These are phyloP conservation scores for Tortrix viridana DNA, from an alignment of 2,888 invertebrate genomes.

Conservation along the genomic window DNA sequence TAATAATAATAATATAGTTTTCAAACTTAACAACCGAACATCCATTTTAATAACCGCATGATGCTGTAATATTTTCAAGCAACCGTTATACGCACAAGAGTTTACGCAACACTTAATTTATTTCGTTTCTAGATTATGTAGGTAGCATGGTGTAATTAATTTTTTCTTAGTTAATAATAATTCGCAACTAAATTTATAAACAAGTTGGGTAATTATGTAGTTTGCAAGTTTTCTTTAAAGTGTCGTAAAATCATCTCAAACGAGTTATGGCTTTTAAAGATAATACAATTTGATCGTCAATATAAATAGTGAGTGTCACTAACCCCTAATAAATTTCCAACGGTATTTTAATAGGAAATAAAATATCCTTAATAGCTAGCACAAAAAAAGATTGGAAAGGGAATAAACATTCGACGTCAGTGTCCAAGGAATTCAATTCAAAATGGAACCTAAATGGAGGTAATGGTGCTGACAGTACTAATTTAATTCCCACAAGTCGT, in stretches of 20 bases:
- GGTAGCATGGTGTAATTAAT: slow-evolving; percentile 34
- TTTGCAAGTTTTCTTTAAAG: slow-evolving; percentile 17
- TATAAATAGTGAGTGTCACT: background rate
- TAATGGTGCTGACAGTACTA: background rate
- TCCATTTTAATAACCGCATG: background rate
- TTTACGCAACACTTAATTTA: slow-evolving; percentile 35
- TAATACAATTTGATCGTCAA: slow-evolving; percentile 3
- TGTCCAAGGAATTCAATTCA: too few species aligned
- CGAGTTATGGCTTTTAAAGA: slow-evolving; percentile 21
- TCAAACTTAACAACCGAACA: slow-evolving; percentile 6
- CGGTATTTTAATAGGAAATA: background rate
- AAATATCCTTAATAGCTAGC: background rate
- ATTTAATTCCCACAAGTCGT: background rate
- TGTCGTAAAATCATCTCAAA: slow-evolving; percentile 24
- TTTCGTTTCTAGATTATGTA: slow-evolving; percentile 29
- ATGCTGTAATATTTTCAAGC: slow-evolving; percentile 29
- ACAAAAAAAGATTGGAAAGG: background rate
- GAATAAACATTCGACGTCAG: too few species aligned
- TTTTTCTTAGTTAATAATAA: slow-evolving; percentile 26
- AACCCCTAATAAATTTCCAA: slow-evolving; percentile 4
- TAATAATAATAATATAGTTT: slow-evolving; percentile 1
- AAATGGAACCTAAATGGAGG: too few species aligned
- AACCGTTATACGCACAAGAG: slow-evolving; percentile 30
- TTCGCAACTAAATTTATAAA: slow-evolving; percentile 23
- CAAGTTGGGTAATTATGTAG: slow-evolving; percentile 21